Evolutionary conservation across 2,113 vertebrate species (phyloP), one percentile per base, ranked within the genome.

Genomic region (Damaliscus lunatus): DNA sequence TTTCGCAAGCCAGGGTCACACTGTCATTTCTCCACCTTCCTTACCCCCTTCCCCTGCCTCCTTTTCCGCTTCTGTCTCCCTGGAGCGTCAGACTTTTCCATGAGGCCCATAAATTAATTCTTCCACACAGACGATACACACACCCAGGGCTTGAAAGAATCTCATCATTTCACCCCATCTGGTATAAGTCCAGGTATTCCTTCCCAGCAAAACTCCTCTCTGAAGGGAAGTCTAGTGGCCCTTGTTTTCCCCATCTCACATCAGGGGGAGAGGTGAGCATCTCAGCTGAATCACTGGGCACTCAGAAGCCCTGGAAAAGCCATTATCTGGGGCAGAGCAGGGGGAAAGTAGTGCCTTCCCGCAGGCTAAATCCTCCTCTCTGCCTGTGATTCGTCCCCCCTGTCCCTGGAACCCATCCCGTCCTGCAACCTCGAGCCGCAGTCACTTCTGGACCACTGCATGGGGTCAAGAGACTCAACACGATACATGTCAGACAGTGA

Each of bases 221-320:
- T n/a, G 57, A 85, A 81, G 57, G 31, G 46, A 91, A 87, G 50
- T 21, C 87, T 23, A 13, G 15, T 19, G 43, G 43, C 10, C 9
- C 59, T 71, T 84, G 90, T 94, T 90, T 97, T 67, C 64, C 93
- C 67, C 53, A 53, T 85, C n/a, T 81, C 36, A 3, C 0, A 7
- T 59, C 89, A 87, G 60, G 33, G 78, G 82, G 29, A 91, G 90
- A 88, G 97, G 82, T 83, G 60, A 91, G 36, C 2, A 6, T 74
- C 86, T 90, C 7, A 4, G 43, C 43, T n/a, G 21, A 88, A 60
- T 7, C 62, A 27, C 46, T n/a, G n/a, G 23, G 16, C 10, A 4
- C 59, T 64, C 40, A 21, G 80, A 11, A 55, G 55, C 27, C 16
- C 88, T 98, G 96, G 93, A 96, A 97, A 97, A 97, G 82, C 55